phyloP scores from a whole-genome alignment of 2,797 vertebrate genomes.

The Lutjanus campechanus region DNA sequence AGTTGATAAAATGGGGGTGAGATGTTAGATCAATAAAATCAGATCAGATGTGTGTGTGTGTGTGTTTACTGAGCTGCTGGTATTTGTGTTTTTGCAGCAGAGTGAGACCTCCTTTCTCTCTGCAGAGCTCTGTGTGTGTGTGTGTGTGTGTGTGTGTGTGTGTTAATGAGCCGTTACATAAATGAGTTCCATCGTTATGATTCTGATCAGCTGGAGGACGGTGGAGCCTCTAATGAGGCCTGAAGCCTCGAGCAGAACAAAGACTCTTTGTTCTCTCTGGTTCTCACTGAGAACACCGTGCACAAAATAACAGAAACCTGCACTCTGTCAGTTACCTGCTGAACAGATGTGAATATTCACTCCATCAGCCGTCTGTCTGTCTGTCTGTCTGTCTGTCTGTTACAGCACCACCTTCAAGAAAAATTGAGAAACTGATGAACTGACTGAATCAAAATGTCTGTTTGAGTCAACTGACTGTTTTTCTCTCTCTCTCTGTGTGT shows the following conservation, averaged over 20 bases:
- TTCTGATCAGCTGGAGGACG: conserved; percentile 39
- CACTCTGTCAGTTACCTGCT: background rate
- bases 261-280: conserved; percentile 29
- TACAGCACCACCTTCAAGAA: too few species aligned
- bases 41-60: too few species aligned
- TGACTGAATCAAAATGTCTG: too few species aligned
- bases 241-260: conserved; percentile 9
- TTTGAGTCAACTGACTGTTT: too few species aligned
- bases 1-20: too few species aligned
- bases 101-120: background rate
- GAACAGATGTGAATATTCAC: background rate
- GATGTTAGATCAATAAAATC: too few species aligned
- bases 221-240: conserved; percentile 33
- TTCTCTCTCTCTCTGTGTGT: too few species aligned
- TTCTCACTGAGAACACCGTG: background rate
- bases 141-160: background rate
- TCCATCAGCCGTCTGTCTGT: too few species aligned
- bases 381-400: background rate
- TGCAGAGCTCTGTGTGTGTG: background rate
- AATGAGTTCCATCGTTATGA: conserved; percentile 3
- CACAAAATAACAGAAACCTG: conserved; percentile 1
- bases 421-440: background rate
- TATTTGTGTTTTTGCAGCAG: background rate
- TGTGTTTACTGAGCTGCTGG: too few species aligned
- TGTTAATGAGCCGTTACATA: conserved; percentile 28